Evolutionary conservation across 2,797 vertebrate species (phyloP), one percentile per base, ranked within the genome.

Genomic region (Onychomys arenicola): DNA sequence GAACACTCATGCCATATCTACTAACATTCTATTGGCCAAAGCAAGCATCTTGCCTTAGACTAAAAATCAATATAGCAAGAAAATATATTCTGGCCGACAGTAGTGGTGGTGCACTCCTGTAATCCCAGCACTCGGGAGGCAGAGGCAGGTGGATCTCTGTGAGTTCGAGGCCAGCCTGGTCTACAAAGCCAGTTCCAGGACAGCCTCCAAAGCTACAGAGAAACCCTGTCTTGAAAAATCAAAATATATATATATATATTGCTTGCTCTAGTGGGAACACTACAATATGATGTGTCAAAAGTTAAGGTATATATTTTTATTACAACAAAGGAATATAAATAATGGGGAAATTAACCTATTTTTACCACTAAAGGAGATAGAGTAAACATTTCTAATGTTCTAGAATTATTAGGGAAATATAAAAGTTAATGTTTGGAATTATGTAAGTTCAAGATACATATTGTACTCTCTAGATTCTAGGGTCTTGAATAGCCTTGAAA

Each of bases 371-470:
- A 84, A 40, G 14, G 23, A 80, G 87, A 92, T 63, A 27, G 49
- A 84, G 80, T 76, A n/a, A 80, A 75, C 5, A 67, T 6, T 76
- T 84, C n/a, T 82, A 89, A 94, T 89, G 11, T 93, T 93, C 32
- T 67, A 81, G 43, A 73, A n/a, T 83, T 92, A 25, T 57, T 21
- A 73, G 21, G 10, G 21, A 63, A 63, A 23, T 76, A 81, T 71
- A 29, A 92, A 94, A 82, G 32, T 90, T 78, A 49, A 14, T 52
- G 67, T 85, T 89, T 93, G 67, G 29, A 77, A 43, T 80, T 49
- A 90, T 40, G 23, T 65, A 37, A 88, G 23, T 76, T 75, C 13
- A 91, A 85, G n/a, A 80, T 29, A 71, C 29, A 65, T 81, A 27
- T 75, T 92, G 43, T 12, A 82, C 80, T 84, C 21, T 92, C 23